Percentiles rank a stretch among this genome's conserved stretches.
Conservation (phyloP, 2,113 vertebrate species). For the Mesembrinibis cayennensis region DNA sequence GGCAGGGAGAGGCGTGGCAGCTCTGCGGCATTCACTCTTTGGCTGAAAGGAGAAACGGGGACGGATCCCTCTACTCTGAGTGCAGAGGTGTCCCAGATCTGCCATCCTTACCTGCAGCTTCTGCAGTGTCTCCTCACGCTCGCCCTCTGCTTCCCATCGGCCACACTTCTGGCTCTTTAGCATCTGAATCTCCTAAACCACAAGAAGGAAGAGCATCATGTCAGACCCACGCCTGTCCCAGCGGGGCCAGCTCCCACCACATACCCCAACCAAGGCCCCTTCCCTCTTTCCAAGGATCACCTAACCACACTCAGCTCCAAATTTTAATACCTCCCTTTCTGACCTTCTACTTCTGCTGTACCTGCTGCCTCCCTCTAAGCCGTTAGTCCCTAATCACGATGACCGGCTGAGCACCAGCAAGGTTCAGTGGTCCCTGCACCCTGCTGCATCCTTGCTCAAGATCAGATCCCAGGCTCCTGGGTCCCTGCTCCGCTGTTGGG, state of each 20-base stretch:
- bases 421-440: not conserved
- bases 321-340: not conserved
- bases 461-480: not conserved
- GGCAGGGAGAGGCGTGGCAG: not conserved
- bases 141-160: conserved; percentile 79
- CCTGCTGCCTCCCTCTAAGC: not conserved
- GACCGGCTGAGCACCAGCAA: not conserved
- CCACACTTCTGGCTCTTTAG: conserved; percentile 85
- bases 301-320: not conserved
- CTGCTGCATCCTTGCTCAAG: not conserved
- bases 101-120: conserved; percentile 83
- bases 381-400: fast-evolving
- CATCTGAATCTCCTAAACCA: conserved; percentile 88
- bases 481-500: not conserved
- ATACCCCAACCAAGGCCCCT: not conserved
- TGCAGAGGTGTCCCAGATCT: not conserved
- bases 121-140: conserved; percentile 85
- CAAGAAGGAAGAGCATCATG: not conserved
- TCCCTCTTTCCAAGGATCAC: not conserved
- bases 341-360: not conserved
- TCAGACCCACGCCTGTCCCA: not conserved
- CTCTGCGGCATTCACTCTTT: not conserved
- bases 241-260: not conserved
- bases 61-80: fast-evolving
- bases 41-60: not conserved